Evolutionary conservation across 2,113 vertebrate species (phyloP).

Genomic region (Callipepla californica): DNA sequence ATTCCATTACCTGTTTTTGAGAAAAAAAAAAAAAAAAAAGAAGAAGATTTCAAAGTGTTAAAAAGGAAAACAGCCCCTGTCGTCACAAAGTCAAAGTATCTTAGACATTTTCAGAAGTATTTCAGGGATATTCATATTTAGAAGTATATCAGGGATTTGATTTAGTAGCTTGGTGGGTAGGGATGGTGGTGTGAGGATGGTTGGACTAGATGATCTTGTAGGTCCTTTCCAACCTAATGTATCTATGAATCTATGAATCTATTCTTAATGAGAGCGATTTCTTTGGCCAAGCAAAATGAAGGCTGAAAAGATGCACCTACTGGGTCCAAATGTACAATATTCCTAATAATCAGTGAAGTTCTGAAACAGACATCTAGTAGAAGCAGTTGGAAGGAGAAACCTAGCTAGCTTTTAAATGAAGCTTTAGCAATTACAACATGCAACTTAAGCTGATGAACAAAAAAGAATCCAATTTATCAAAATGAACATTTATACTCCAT

Average conservation of each 20-base stretch:
- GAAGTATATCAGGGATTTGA: too few relatives aligned
- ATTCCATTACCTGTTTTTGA: background rate
- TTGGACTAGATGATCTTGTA: too few relatives aligned
- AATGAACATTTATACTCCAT: background rate
- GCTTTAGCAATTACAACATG: background rate
- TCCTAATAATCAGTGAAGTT: background rate
- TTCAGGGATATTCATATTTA: too few relatives aligned
- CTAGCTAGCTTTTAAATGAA: background rate
- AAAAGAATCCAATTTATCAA: background rate
- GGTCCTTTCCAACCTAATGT: too few relatives aligned
- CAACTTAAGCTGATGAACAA: background rate
- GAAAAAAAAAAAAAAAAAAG: background rate
- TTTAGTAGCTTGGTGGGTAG: too few relatives aligned
- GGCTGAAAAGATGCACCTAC: background rate
- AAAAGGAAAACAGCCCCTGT: background rate
- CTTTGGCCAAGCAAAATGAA: background rate
- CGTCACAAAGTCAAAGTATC: fast-evolving
- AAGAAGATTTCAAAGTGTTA: background rate
- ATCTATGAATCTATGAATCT: too few relatives aligned
- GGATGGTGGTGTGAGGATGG: too few relatives aligned
- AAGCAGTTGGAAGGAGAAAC: background rate
- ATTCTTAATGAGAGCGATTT: background rate
- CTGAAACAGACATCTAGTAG: background rate
- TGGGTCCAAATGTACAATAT: background rate
- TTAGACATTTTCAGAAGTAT: background rate